A percentile compares a stretch with the other conserved stretches of the same genome.
phyloP scores from a whole-genome alignment of 64 coral and sea anemone species.

The Anthopleura sola region DNA sequence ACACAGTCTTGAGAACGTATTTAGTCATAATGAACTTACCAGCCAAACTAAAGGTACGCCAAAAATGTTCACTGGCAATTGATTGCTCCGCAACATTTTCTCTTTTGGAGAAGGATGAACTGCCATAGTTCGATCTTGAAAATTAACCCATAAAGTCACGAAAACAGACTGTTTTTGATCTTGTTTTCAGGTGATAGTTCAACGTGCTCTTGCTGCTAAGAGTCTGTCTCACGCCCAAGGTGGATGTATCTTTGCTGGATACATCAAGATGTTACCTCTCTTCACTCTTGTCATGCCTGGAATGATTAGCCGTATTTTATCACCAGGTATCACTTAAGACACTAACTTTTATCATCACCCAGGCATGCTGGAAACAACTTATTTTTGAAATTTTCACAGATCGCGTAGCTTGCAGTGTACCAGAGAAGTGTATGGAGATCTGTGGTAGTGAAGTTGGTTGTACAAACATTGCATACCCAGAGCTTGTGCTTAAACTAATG shows the following conservation, averaged over 20 bases:
- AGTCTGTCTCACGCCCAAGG: slow-evolving; percentile 96
- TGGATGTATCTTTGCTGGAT: slow-evolving; percentile 79
- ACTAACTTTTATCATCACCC: no score
- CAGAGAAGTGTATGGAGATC: slow-evolving; percentile 83
- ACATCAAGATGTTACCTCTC: slow-evolving; percentile 65
- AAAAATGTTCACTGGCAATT: no score
- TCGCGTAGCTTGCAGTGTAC: slow-evolving; percentile 91
- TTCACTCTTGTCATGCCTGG: slow-evolving; percentile 96
- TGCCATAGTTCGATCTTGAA: no score
- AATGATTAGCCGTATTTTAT: slow-evolving; percentile 96
- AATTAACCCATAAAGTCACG: no score
- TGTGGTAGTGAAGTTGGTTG: slow-evolving; percentile 87
- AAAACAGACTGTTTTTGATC: not conserved
- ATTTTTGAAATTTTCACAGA: no score
- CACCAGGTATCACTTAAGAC: slow-evolving; percentile 60
- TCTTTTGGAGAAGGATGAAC: no score
- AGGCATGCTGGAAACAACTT: no score
- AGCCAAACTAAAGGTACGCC: no score
- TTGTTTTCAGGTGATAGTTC: slow-evolving; percentile 77
- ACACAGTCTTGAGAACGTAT: no score
- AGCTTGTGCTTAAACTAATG: slow-evolving; percentile 91
- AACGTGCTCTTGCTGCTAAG: slow-evolving; percentile 91
- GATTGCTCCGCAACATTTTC: no score
- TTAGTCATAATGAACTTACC: no score
- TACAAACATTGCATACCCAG: slow-evolving; percentile 96